phyloP scores from a whole-genome alignment of 2,888 invertebrate species.

The Baronia brevicornis region DNA sequence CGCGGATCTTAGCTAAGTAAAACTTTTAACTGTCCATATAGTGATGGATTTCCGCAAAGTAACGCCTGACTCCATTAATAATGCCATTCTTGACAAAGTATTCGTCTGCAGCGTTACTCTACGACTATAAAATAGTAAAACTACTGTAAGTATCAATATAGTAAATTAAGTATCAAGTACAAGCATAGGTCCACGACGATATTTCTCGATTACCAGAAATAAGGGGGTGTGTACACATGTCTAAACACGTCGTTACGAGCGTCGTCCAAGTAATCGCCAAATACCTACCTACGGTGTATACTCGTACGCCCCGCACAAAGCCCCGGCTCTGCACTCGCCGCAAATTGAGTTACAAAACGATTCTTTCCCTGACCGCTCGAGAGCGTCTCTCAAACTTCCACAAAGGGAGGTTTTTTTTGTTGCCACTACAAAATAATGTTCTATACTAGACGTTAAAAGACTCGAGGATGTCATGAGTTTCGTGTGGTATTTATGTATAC shows the following conservation, averaged over 20 bases:
- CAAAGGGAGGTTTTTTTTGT: slow-evolving; percentile 31
- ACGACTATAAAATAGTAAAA: no score
- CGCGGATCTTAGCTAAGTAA: no score
- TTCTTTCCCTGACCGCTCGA: slow-evolving; percentile 45
- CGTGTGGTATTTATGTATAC: slow-evolving; percentile 5
- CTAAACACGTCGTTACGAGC: slow-evolving; percentile 17
- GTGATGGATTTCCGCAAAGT: no score
- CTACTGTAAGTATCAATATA: no score
- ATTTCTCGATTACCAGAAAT: slow-evolving; percentile 1
- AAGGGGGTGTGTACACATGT: slow-evolving; percentile 3
- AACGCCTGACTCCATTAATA: no score
- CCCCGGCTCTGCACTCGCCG: slow-evolving; percentile 39
- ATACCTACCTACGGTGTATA: slow-evolving; percentile 18
- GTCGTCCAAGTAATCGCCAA: slow-evolving; percentile 16
- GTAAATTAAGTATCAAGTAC: no score
- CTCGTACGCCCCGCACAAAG: slow-evolving; percentile 24
- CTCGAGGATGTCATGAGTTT: slow-evolving; percentile 4
- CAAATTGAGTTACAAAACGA: slow-evolving; percentile 71
- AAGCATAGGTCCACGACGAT: no score
- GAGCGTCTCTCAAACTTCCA: slow-evolving; percentile 56
- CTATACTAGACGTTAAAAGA: slow-evolving; percentile 14
- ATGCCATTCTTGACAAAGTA: no score
- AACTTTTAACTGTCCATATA: no score
- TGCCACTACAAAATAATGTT: slow-evolving; percentile 20
- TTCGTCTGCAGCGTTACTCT: no score